These are phyloP conservation scores for Venturia canescens DNA, from an alignment of 1,140 invertebrate genomes.

Conservation along the genomic window DNA sequence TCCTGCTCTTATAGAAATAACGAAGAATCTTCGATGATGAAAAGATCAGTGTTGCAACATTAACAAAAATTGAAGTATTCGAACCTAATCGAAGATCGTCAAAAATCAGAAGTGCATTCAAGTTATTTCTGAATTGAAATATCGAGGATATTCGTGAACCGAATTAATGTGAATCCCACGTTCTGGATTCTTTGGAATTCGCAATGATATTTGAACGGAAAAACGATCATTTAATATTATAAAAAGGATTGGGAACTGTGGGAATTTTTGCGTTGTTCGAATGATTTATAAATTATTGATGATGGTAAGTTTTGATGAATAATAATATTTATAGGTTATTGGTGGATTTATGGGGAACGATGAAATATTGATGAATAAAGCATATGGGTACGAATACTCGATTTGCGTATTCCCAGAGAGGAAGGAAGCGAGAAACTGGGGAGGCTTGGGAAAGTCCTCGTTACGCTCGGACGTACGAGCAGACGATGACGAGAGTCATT, in stretches of 20 bases:
- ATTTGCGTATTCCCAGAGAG: constrained; percentile 19
- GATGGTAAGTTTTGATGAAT: constrained; percentile 23
- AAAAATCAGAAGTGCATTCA: too few relatives aligned
- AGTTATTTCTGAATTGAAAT: too few relatives aligned
- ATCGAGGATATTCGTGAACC: too few relatives aligned
- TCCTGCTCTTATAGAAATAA: not conserved
- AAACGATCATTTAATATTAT: not conserved
- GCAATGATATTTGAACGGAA: not conserved
- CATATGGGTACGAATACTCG: not conserved
- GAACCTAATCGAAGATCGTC: too few relatives aligned
- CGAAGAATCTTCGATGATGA: not conserved
- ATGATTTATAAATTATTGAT: constrained; percentile 10
- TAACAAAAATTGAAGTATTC: too few relatives aligned
- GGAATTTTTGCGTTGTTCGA: not conserved
- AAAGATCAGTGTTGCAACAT: not conserved
- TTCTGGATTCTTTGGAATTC: not conserved
- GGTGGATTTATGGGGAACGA: constrained; percentile 29
- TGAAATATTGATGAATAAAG: constrained; percentile 39
- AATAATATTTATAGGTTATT: not conserved
- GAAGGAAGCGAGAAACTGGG: not conserved
- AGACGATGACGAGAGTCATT: constrained; percentile 23
- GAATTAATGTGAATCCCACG: too few relatives aligned
- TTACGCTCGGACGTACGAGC: constrained; percentile 41
- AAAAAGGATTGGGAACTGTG: not conserved
- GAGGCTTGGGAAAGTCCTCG: constrained; percentile 13